Evolutionary conservation across 2,888 invertebrate species (phyloP).

Genomic region (Agonopterix alstromeriana): DNA sequence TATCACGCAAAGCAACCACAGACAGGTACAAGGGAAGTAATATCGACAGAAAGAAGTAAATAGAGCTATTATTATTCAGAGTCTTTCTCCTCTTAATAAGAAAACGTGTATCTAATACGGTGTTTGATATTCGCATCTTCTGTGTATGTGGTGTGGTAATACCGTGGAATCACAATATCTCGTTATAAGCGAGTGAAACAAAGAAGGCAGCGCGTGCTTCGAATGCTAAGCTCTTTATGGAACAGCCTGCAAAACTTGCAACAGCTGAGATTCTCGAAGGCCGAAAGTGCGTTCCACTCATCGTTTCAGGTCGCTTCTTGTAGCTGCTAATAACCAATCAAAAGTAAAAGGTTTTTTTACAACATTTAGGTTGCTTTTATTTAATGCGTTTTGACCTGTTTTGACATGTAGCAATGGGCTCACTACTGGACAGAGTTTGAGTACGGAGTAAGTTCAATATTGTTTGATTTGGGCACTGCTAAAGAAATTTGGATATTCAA

Average conservation of each 20-base stretch:
- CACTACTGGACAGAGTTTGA: no score
- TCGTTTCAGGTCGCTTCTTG: no score
- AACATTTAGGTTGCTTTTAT: no score
- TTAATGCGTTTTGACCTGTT: no score
- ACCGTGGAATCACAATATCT: conserved; percentile 71
- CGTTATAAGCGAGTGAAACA: conserved; percentile 70
- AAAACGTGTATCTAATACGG: conserved; percentile 68
- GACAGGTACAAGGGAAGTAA: neutral
- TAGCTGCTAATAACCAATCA: no score
- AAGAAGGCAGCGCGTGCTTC: conserved; percentile 61
- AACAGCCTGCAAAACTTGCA: conserved; percentile 9
- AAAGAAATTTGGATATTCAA: no score
- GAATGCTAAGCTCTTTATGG: conserved; percentile 34
- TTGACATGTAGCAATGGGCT: no score
- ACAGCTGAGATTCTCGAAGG: conserved; percentile 17
- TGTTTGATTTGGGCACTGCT: no score
- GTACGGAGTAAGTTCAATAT: no score
- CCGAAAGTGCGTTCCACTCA: neutral
- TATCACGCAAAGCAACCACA: neutral
- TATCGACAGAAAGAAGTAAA: conserved; percentile 25
- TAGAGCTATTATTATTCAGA: conserved; percentile 56
- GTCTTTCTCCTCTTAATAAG: conserved; percentile 62
- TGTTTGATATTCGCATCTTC: conserved; percentile 69
- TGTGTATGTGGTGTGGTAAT: conserved; percentile 67
- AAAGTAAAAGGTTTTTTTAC: no score